Conservation (phyloP, 2,888 invertebrate genomes). For the Nesidiocoris tenuis region DNA sequence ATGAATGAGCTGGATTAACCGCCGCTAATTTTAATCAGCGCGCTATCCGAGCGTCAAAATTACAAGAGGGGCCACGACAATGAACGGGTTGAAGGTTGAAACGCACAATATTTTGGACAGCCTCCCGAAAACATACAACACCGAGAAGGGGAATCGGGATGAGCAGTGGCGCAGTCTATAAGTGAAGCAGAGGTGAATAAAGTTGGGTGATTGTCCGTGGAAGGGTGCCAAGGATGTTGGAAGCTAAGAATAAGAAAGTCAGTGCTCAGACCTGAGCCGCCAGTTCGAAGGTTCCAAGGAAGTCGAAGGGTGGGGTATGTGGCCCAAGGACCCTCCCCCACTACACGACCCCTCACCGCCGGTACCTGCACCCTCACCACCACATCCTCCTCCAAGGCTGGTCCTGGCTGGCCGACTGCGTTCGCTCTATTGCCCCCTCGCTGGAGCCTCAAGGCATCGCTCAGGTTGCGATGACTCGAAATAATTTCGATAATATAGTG, state of each 20-base stretch:
- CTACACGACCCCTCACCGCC: neutral
- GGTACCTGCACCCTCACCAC: neutral
- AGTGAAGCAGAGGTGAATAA: conserved; percentile 36
- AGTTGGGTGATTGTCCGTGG: conserved; percentile 44
- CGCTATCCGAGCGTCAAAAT: too few species aligned
- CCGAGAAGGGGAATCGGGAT: conserved; percentile 10
- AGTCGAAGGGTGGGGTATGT: conserved; percentile 33
- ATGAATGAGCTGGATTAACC: too few species aligned
- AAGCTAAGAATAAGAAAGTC: conserved; percentile 44
- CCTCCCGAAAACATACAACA: conserved; percentile 3
- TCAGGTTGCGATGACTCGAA: too few species aligned
- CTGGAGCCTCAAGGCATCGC: neutral
- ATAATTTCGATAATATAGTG: too few species aligned
- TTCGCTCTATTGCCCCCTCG: neutral
- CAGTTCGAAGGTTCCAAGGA: neutral
- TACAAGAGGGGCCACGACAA: too few species aligned
- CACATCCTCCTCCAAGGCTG: neutral
- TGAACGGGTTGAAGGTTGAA: too few species aligned
- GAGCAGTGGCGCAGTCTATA: conserved; percentile 34
- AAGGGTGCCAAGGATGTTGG: conserved; percentile 44
- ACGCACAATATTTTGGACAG: conserved; percentile 17
- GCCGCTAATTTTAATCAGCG: too few species aligned
- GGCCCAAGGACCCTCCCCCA: conserved; percentile 38
- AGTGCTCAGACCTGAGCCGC: neutral
- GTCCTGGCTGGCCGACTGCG: neutral